A percentile compares a stretch with the other conserved stretches of the same genome.
phyloP scores from a whole-genome alignment of 2,888 invertebrate genomes.

The Nebria brevicollis region DNA sequence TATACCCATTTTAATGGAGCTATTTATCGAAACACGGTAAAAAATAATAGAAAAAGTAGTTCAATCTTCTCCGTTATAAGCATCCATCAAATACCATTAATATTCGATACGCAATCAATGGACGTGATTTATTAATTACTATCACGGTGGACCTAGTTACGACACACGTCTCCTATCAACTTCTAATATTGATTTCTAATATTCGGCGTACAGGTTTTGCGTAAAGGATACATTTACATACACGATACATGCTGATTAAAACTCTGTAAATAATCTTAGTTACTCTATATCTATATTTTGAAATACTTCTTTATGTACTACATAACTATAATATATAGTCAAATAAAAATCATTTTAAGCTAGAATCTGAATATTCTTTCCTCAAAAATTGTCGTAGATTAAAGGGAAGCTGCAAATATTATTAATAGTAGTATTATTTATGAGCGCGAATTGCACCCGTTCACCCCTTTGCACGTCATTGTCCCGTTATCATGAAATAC shows the following conservation, averaged over 20 bases:
- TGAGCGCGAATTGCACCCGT: not conserved
- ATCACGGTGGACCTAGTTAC: not conserved
- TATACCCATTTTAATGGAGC: not conserved
- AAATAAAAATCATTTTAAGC: too few species aligned
- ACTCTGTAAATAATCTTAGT: too few species aligned
- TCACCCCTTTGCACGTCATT: not conserved
- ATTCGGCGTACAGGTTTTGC: not conserved
- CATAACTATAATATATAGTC: too few species aligned
- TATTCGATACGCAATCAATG: not conserved
- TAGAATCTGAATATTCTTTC: too few species aligned
- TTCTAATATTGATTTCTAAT: not conserved
- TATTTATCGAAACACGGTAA: not conserved
- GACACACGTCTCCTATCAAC: not conserved
- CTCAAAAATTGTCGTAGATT: not conserved
- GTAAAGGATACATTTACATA: not conserved
- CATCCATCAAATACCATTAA: not conserved
- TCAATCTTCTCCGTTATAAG: not conserved
- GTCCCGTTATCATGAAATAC: not conserved
- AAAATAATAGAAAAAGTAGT: not conserved
- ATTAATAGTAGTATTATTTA: conserved; percentile 5
- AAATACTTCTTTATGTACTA: too few species aligned
- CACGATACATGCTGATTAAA: too few species aligned
- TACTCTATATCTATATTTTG: too few species aligned
- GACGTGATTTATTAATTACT: not conserved
- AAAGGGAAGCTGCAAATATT: not conserved